These are phyloP conservation scores for Tragelaphus strepsiceros DNA, from an alignment of 2,113 vertebrate genomes.

Conservation along the genomic window DNA sequence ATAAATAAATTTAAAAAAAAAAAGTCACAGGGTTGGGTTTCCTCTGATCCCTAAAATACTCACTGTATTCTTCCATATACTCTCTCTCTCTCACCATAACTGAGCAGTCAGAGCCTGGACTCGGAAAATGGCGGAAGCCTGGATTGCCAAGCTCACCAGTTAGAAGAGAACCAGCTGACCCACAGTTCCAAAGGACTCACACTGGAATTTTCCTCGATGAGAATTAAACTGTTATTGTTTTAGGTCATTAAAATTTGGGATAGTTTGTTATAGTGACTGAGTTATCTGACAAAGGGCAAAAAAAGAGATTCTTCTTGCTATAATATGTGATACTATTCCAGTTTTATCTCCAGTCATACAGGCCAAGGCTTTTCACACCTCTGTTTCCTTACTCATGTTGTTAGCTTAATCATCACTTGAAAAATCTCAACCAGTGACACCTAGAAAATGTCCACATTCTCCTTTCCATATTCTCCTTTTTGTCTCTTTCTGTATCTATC, in stretches of 20 bases:
- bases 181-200: background rate
- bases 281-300: background rate
- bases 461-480: background rate
- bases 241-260: background rate
- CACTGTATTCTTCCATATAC: background rate
- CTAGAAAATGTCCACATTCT: background rate
- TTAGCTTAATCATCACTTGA: background rate
- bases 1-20: background rate
- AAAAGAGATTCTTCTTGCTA: background rate
- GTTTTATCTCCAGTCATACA: background rate
- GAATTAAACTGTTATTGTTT: background rate
- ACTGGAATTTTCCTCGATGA: background rate
- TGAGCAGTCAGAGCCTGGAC: background rate
- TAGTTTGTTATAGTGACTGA: background rate
- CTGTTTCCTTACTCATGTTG: background rate
- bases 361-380: background rate
- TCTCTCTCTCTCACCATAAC: background rate
- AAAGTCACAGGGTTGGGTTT: background rate
- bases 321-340: no score
- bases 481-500: background rate
- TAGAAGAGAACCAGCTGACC: background rate
- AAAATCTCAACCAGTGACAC: background rate
- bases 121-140: background rate
- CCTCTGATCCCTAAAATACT: background rate
- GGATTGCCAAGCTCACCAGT: background rate